Evolutionary conservation across 2,888 invertebrate genomes (phyloP).

Genomic region (Rotaria macrura): DNA sequence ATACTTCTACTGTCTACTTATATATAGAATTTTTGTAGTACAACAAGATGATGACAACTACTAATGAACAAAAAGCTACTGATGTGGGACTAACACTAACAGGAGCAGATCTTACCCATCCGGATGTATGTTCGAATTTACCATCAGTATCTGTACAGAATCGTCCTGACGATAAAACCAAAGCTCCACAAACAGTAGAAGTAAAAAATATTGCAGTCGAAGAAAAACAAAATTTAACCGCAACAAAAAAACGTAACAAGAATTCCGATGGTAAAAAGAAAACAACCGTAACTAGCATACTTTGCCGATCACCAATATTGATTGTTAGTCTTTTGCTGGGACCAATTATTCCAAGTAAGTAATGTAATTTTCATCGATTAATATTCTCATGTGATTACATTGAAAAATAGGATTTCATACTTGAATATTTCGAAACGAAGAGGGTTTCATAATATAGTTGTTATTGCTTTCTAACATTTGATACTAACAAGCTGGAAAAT

Average conservation of each 20-base stretch:
- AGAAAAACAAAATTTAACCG: neutral
- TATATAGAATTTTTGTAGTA: neutral
- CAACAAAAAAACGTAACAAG: neutral
- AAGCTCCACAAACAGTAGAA: neutral
- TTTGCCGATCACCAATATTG: neutral
- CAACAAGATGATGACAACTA: neutral
- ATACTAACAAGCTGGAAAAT: too few species aligned
- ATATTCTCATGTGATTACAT: too few species aligned
- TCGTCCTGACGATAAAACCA: neutral
- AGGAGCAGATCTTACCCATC: neutral
- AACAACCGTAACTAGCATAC: neutral
- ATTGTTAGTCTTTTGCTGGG: neutral
- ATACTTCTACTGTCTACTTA: too few species aligned
- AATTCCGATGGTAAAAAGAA: neutral
- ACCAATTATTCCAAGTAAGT: neutral
- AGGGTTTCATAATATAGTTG: too few species aligned
- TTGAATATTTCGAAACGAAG: too few species aligned
- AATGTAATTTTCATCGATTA: neutral
- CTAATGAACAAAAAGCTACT: neutral
- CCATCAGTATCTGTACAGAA: too few species aligned
- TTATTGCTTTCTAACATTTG: too few species aligned
- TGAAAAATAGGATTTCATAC: too few species aligned
- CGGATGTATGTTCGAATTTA: too few species aligned
- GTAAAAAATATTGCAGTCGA: neutral
- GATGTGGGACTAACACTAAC: neutral